Base-by-base conservation (phyloP, 1,140 invertebrate species). In the Aphelenchoides besseyi region DNA sequence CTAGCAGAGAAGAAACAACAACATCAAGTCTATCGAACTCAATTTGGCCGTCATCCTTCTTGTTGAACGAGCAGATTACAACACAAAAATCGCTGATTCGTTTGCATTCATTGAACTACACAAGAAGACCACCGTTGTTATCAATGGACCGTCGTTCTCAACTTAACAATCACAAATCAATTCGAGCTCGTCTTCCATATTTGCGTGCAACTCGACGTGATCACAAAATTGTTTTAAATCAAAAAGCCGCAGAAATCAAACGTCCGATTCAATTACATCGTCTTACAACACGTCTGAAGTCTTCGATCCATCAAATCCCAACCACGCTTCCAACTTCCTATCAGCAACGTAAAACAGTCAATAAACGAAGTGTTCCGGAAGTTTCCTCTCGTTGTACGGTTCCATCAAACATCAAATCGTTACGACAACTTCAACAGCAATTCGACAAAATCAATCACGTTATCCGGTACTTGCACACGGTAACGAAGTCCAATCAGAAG, bases 361-460 rank as follows among this genome's bases (percentile, higher is more conserved):
- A 48, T 23, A 59, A 59, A 23, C 3, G 62, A 53, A 32, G 23
- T 9, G n/a, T 64, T 35, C 33, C 5, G 9, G 33, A 32, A 5
- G 28, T 64, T n/a, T 53, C 62, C 5, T 29, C 26, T 5, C 62
- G 62, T 32, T 64, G 62, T 59, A 5, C 8, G 26, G n/a, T 59
- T 35, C 62, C 62, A 5, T 5, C 5, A 64, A 64, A 64, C 23
- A 23, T 64, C 5, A n/a, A 59, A 5, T 5, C 9, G 23, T 29
- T 64, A 8, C 62, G 62, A 35, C 5, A 52, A 8, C 5, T 64
- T 5, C 62, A 23, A 5, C 23, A 32, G 5, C 33, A 64, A 53
- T 64, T 64, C 23, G 32, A 64, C 3, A 35, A 64, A 23, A 5
- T 64, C 5, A 64, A 64, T 28, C 62, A 64, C 28, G 62, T 64